Percentiles rank a stretch among this genome's conserved stretches.
Evolutionary conservation across 2,888 invertebrate genomes (phyloP).

Genomic region (Tortrix viridana): DNA sequence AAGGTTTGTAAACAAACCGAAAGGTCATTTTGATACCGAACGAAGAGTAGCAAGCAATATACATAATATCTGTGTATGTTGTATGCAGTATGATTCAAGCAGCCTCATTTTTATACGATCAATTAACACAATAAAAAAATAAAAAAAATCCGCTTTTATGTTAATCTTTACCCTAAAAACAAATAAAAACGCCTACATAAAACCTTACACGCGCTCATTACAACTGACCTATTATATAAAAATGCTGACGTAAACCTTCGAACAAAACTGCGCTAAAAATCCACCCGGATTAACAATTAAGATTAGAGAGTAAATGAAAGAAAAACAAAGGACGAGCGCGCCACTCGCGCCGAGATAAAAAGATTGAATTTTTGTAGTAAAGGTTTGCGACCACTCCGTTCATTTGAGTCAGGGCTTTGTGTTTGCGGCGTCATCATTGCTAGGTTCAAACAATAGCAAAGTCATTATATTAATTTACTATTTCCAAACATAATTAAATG

Average conservation of each 20-base stretch:
- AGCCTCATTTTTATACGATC: too few relatives aligned
- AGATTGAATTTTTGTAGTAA: slow-evolving; percentile 35
- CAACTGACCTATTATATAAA: slow-evolving; percentile 4
- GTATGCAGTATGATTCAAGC: too few relatives aligned
- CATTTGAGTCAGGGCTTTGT: slow-evolving; percentile 3
- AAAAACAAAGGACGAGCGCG: slow-evolving; percentile 31
- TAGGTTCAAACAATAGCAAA: neutral
- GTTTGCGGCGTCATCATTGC: neutral
- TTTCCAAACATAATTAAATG: too few relatives aligned
- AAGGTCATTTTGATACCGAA: too few relatives aligned
- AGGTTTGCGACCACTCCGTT: slow-evolving; percentile 23
- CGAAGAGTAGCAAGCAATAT: too few relatives aligned
- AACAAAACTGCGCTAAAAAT: slow-evolving; percentile 26
- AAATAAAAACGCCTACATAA: neutral
- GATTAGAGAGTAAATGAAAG: slow-evolving; percentile 34
- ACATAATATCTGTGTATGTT: too few relatives aligned
- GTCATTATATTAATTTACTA: too few relatives aligned
- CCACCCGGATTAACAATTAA: slow-evolving; percentile 36
- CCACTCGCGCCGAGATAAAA: slow-evolving; percentile 21
- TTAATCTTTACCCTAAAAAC: neutral
- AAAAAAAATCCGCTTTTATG: too few relatives aligned
- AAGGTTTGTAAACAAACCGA: too few relatives aligned
- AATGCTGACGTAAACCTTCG: slow-evolving; percentile 10
- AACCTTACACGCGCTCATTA: neutral
- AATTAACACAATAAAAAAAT: too few relatives aligned